phyloP scores from a whole-genome alignment of 1,140 invertebrate genomes.

The Nylanderia fulva region DNA sequence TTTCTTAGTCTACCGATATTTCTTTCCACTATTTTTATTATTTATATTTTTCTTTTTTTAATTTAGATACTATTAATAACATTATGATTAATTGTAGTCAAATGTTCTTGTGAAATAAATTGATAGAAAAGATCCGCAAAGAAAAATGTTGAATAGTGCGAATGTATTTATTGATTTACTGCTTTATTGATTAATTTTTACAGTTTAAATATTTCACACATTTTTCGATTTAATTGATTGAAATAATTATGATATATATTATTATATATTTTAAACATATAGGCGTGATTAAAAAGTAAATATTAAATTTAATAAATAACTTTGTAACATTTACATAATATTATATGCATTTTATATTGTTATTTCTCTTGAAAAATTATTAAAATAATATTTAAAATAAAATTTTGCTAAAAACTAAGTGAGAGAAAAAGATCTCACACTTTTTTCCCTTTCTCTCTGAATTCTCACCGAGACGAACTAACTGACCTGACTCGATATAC shows the following conservation, averaged over 20 bases:
- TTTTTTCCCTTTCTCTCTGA: no score
- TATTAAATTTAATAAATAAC: not conserved
- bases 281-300: not conserved
- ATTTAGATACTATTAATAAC: not conserved
- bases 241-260: not conserved
- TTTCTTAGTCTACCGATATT: not conserved
- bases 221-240: not conserved
- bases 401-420: no score
- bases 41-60: not conserved
- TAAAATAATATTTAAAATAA: not conserved
- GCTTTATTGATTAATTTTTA: no score
- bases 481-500: no score
- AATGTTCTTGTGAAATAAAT: no score
- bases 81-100: no score
- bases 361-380: not conserved
- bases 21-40: no score
- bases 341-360: not conserved
- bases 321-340: not conserved
- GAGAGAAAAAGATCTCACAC: no score
- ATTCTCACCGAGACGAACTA: no score
- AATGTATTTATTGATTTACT: not conserved
- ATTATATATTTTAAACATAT: no score
- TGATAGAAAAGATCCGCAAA: no score
- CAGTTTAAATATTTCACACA: not conserved
- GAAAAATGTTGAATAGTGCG: no score